phyloP scores from a whole-genome alignment of 2,888 invertebrate species.

The Andrena bucephala region DNA sequence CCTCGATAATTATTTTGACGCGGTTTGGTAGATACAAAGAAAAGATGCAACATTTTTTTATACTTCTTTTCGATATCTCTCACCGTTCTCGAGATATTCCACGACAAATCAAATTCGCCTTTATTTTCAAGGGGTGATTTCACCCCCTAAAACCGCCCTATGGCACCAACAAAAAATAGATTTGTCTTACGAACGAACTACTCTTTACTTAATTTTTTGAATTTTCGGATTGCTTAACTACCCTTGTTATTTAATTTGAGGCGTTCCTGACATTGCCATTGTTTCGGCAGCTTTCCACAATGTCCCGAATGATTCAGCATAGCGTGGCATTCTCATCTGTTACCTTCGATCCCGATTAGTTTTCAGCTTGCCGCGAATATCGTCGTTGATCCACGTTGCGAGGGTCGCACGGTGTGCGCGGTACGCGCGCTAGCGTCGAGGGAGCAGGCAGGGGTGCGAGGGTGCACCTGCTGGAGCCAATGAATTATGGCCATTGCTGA shows the following conservation, averaged over 20 bases:
- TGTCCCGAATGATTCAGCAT: conserved; percentile 58
- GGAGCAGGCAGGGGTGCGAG: conserved; percentile 51
- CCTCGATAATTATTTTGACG: too few species aligned
- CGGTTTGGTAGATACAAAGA: too few species aligned
- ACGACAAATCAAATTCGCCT: too few species aligned
- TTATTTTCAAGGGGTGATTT: too few species aligned
- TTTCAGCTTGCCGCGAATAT: conserved; percentile 61
- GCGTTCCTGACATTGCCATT: conserved; percentile 24
- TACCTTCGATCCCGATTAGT: conserved; percentile 77
- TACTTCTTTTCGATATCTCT: too few species aligned
- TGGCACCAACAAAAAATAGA: too few species aligned
- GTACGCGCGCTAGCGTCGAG: conserved; percentile 10
- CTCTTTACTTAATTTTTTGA: too few species aligned
- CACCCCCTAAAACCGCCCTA: too few species aligned
- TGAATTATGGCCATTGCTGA: conserved; percentile 69
- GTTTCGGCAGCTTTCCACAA: conserved; percentile 42
- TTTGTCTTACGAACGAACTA: too few species aligned
- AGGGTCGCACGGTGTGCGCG: conserved; percentile 12
- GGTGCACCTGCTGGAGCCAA: conserved; percentile 56
- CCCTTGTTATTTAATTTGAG: neutral
- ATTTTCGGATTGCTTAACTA: too few species aligned
- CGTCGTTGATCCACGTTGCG: conserved; percentile 64
- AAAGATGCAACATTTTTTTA: too few species aligned
- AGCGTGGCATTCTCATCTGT: conserved; percentile 66
- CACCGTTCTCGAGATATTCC: too few species aligned